Evolutionary conservation across 2,113 vertebrate genomes (phyloP).

Genomic region (Octodon degus): DNA sequence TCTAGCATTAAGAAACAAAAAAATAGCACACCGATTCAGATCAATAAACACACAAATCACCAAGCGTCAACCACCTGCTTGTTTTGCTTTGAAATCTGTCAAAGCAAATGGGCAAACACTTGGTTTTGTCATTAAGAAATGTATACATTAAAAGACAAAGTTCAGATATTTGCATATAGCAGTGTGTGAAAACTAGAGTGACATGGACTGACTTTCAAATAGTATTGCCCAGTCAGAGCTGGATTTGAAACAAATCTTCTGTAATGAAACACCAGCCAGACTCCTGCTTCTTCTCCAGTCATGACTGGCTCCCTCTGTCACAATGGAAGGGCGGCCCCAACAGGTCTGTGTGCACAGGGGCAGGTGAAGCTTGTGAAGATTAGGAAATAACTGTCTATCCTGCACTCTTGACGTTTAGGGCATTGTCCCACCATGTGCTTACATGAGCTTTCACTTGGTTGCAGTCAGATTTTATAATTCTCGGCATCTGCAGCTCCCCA

Average conservation of each 20-base stretch:
- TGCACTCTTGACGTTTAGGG: slow-evolving; percentile 1
- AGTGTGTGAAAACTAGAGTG: slow-evolving; percentile 12
- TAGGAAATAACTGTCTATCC: not conserved
- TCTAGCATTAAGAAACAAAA: not conserved
- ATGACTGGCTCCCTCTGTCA: not conserved
- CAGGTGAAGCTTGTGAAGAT: slow-evolving; percentile 9
- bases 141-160: not conserved
- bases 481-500: slow-evolving; percentile 4
- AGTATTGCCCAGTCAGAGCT: not conserved
- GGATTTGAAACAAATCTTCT: slow-evolving; percentile 4
- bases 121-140: not conserved
- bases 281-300: not conserved
- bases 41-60: not conserved
- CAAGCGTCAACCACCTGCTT: not conserved
- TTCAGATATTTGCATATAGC: not conserved
- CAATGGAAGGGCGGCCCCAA: slow-evolving; percentile 10
- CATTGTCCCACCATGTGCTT: not conserved
- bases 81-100: slow-evolving; percentile 15
- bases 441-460: slow-evolving; percentile 31
- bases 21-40: not conserved
- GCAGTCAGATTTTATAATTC: slow-evolving; percentile 43
- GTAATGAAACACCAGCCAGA: slow-evolving; percentile 32
- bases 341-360: not conserved
- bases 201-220: not conserved
- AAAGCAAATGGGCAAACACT: not conserved